Base-by-base conservation (phyloP, 1,140 invertebrate genomes). In the Hesperophylax magnus region DNA sequence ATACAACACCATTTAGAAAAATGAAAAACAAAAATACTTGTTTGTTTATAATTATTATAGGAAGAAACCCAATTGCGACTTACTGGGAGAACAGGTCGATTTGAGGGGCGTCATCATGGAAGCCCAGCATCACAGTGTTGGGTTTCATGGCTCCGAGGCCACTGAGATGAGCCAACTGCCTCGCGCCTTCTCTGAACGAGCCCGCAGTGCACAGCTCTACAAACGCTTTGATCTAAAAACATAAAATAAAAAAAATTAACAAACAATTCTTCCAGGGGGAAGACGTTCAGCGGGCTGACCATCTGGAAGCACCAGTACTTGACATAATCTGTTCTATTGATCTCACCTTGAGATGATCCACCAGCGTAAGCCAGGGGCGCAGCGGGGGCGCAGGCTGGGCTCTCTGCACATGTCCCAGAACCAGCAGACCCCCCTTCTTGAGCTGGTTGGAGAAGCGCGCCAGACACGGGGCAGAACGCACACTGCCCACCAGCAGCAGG, bases 381-480 rank as follows among this genome's bases (percentile, higher is more conserved):
- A 4, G 93, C 11, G 95, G 93, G 93, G 3, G 93, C 89, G 5
- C 94, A 91, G 0, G 95, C 93, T 88, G 97, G 90, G 54, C 91
- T 88, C 77, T 89, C 71, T 52, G 94, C 0, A 99, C 97, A 86
- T 99, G 97, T 0, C 97, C 98, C 82, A 99, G 91, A 14, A 99
- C 96, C 85, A 98, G 99, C 0, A 99, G 90, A 17, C 99, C 99
- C 83, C 97, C 96, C 89, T 99, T 99, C 87, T 99, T 99, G 84
- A 99, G 91, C 87, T 99, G 98, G 87, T 99, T 99, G 2, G 98
- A 96, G 91, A 99, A 99, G 89, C 97, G 95, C 58, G 99, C 98
- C 6, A 99, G 89, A 0, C 97, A 95, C 85, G 96, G 96, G 2
- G 93, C 92, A 9, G 96, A 95, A n/a, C 98, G 91, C 2, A 98